These are phyloP conservation scores for honey bee (Apis mellifera) DNA, from an alignment of 1,140 invertebrate genomes.

Conservation along the genomic window Amel_HAv3.1 CM009932.2:10392501-10393000, in stretches of 20 bases:
- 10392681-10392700: conserved; percentile 33
- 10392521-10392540: conserved; percentile 61
- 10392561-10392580: conserved; percentile 68
- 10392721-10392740: conserved; percentile 41
- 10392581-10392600: conserved; percentile 59
- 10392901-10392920: neutral
- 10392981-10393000: neutral
- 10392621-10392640: conserved; percentile 59
- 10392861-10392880: too few relatives aligned
- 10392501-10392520: conserved; percentile 65
- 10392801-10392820: conserved; percentile 12
- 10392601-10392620: conserved; percentile 65
- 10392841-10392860: neutral
- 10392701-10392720: conserved; percentile 8
- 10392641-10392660: conserved; percentile 61
- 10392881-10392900: neutral
- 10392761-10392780: conserved; percentile 19
- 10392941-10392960: neutral
- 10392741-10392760: neutral
- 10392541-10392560: conserved; percentile 69
- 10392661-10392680: conserved; percentile 55
- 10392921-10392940: neutral
- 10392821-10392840: neutral
- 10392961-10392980: conserved; percentile 1
- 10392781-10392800: neutral